Evolutionary conservation across 2,113 vertebrate species (phyloP), one percentile per base, ranked within the genome.

Genomic region (Illadopsis cleaveri): DNA sequence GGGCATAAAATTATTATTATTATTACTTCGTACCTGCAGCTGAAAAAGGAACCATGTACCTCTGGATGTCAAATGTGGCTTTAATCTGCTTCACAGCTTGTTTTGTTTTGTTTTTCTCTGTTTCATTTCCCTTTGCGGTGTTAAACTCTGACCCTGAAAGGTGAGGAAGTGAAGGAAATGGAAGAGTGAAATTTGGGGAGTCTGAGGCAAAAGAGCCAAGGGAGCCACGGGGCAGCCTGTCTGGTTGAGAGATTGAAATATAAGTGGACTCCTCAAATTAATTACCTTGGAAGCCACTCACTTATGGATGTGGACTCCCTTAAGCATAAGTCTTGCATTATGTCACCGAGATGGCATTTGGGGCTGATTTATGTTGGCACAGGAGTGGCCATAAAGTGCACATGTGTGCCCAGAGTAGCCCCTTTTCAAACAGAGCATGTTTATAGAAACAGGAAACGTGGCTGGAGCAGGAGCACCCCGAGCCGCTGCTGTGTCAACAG

Each of bases 301-400:
- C 65, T 93, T 66, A 35, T 94, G 89, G 62, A 50, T 95, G 86
- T 94, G 96, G 82, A 86, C 51, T 94, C 96, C 81, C 84, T 86
- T 47, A 96, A 95, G 89, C 76, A 16, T 40, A 89, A 51, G 25
- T 54, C 95, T 60, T 73, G 45, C 44, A 82, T 97, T 84, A 97
- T 96, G 97, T 98, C 97, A 97, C 48, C 1, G 15, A 90, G 82
- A 90, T 97, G 97, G 96, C 94, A 97, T 97, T 96, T 88, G 86
- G 23, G 45, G 80, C 94, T 95, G 95, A 97, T 97, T 97, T 97
- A 88, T 81, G 71, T 96, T 98, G 97, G 95, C 97, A 97, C 47
- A 42, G 31, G 76, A 65, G 27, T 78, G 61, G 71, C 96, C 94
- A 87, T 96, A 96, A 98, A 97, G 89, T 51, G 51, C 95, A 96